A percentile compares a stretch with the other conserved stretches of the same genome.
These are phyloP conservation scores for Hestina assimilis DNA, from an alignment of 1,140 invertebrate species.

Conservation along the genomic window DNA sequence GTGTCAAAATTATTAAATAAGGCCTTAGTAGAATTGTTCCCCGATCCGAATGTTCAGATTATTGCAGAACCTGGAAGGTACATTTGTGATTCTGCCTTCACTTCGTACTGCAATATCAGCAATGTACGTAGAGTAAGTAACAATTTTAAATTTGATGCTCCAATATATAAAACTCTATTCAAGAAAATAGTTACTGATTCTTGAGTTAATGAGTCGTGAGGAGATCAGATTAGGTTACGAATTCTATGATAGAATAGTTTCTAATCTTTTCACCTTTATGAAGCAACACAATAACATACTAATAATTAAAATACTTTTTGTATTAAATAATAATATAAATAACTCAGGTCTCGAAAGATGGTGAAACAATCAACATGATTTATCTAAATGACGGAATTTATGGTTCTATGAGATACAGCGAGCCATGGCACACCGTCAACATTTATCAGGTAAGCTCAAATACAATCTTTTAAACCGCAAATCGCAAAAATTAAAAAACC, in stretches of 20 bases:
- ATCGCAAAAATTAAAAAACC: too few relatives aligned
- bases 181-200: too few relatives aligned
- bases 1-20: conserved; percentile 34
- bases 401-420: not conserved
- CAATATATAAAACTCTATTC: too few relatives aligned
- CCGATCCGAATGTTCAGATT: conserved; percentile 18
- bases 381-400: not conserved
- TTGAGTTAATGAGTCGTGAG: too few relatives aligned
- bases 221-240: too few relatives aligned
- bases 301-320: not conserved
- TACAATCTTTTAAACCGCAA: too few relatives aligned
- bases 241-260: too few relatives aligned
- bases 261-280: too few relatives aligned
- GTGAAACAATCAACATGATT: not conserved
- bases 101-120: conserved; percentile 39
- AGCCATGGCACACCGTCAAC: not conserved
- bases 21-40: conserved; percentile 41
- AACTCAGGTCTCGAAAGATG: not conserved
- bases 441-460: not conserved
- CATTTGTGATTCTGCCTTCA: conserved; percentile 36
- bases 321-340: not conserved
- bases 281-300: too few relatives aligned
- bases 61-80: conserved; percentile 35
- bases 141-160: too few relatives aligned
- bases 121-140: conserved; percentile 41